Conservation (phyloP, 2,113 vertebrate species). For the Podilymbus podiceps region DNA sequence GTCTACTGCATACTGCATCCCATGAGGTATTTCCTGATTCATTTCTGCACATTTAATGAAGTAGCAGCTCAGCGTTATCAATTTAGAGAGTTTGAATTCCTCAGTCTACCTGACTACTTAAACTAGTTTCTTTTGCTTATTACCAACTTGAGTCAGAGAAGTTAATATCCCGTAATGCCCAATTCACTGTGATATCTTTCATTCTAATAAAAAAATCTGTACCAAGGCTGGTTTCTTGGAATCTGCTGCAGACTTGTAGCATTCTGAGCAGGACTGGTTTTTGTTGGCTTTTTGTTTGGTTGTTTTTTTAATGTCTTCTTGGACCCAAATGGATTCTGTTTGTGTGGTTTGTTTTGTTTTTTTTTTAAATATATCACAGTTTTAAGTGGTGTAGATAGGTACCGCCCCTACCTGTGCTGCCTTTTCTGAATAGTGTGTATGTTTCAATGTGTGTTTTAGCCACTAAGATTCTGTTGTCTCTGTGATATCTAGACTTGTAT, state of each 20-base stretch:
- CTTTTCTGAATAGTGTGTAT: neutral
- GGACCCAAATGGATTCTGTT: rapidly evolving
- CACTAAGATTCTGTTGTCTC: neutral
- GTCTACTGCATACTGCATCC: neutral
- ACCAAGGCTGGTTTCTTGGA: neutral
- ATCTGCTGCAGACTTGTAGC: neutral
- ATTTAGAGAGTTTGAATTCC: neutral
- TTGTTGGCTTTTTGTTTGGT: no score
- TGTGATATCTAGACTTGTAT: neutral
- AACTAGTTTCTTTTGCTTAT: neutral
- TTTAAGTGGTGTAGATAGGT: neutral
- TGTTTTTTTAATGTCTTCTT: neutral
- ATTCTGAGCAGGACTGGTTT: neutral
- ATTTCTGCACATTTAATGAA: neutral
- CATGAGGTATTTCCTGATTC: neutral
- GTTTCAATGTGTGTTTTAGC: neutral
- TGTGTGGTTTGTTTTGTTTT: neutral
- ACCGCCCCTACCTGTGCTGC: neutral
- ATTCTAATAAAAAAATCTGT: neutral
- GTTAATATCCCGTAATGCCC: neutral
- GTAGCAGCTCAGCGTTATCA: neutral
- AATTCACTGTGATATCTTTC: neutral
- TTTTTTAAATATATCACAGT: neutral
- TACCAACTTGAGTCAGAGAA: neutral
- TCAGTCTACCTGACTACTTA: neutral